phyloP scores from a whole-genome alignment of 2,888 invertebrate genomes.

The Miltochrista miniata region DNA sequence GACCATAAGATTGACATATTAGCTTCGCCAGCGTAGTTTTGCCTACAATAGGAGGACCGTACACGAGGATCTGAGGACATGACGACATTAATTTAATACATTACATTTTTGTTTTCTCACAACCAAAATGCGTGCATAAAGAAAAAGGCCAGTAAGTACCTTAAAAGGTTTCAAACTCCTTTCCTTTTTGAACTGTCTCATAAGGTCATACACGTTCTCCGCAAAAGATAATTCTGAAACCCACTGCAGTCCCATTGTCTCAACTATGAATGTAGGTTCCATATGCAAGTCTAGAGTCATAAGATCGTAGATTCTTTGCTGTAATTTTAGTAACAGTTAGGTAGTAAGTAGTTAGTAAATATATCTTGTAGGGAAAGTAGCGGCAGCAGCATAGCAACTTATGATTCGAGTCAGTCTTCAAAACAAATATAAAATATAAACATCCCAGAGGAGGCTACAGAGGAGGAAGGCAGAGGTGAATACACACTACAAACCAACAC shows the following conservation, averaged over 20 bases:
- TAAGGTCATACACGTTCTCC: conserved; percentile 71
- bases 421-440: no score
- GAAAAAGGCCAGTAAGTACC: conserved; percentile 38
- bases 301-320: conserved; percentile 84
- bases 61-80: conserved; percentile 72
- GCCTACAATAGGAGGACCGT: conserved; percentile 87
- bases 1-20: conserved; percentile 82
- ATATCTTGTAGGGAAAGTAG: no score
- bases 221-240: conserved; percentile 77
- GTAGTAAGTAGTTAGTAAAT: no score
- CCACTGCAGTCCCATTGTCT: conserved; percentile 79
- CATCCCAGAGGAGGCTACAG: no score
- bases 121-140: no score
- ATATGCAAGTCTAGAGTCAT: conserved; percentile 83
- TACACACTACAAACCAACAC: no score
- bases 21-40: conserved; percentile 84
- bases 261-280: conserved; percentile 83
- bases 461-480: no score
- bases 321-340: conserved; percentile 5
- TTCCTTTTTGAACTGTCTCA: conserved; percentile 76
- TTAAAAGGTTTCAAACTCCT: conserved; percentile 84
- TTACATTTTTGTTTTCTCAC: no score
- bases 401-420: no score
- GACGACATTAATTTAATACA: not conserved
- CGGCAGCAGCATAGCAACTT: no score